phyloP scores from a whole-genome alignment of 2,113 vertebrate species.

The Pipa parva region DNA sequence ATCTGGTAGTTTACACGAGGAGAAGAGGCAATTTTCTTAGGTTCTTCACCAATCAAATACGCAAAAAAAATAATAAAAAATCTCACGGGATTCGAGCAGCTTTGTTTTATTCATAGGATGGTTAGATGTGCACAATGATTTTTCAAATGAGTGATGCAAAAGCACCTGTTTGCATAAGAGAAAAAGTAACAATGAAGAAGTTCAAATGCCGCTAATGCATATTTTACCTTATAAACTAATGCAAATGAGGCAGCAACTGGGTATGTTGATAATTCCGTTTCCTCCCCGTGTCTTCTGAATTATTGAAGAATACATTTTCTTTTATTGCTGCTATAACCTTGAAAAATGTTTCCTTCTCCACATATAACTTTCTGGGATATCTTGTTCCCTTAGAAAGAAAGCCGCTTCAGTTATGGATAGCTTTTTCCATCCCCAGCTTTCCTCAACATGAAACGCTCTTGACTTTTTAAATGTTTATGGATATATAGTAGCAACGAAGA shows the following conservation, averaged over 20 bases:
- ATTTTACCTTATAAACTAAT: slow-evolving; percentile 29
- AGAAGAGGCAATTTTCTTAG: not conserved
- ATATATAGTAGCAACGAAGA: no score
- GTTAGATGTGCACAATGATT: not conserved
- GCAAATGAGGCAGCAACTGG: slow-evolving; percentile 24
- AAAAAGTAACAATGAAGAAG: not conserved
- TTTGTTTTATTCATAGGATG: slow-evolving; percentile 29
- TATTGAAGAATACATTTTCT: slow-evolving; percentile 28
- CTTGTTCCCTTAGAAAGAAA: not conserved
- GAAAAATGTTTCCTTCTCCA: slow-evolving; percentile 8
- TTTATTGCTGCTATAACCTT: slow-evolving; percentile 25
- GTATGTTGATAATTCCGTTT: slow-evolving; percentile 25
- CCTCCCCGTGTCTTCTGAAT: slow-evolving; percentile 22
- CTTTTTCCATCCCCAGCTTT: no score
- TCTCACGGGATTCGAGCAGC: no score
- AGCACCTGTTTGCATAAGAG: slow-evolving; percentile 22
- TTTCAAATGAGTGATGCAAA: slow-evolving; percentile 7
- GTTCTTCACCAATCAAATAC: not conserved
- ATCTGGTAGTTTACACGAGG: no score
- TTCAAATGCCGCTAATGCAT: slow-evolving; percentile 2
- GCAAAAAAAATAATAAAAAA: not conserved
- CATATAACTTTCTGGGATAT: not conserved
- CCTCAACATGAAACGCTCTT: no score
- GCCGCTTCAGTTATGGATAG: no score
- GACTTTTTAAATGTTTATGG: no score